Evolutionary conservation across 1,140 invertebrate genomes (phyloP), one percentile per base, ranked within the genome.

Genomic region (Drosophila simulans): DNA sequence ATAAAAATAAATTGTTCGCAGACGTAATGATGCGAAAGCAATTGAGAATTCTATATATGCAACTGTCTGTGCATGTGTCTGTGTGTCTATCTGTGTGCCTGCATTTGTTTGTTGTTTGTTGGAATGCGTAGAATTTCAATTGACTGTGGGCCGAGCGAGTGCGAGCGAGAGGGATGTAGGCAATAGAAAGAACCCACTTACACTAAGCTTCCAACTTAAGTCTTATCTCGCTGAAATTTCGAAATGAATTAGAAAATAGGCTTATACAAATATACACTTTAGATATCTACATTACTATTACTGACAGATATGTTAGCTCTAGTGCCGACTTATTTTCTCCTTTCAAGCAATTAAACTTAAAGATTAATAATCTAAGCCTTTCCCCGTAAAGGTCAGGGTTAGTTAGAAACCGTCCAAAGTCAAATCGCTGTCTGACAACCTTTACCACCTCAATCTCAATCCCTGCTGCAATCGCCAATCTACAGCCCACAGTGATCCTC

Each of bases 1-100:
- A 88, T 88, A 88, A 88, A 88, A 88, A 88, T 88, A 88, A 88
- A 88, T 88, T 88, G 83, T 83, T 88, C 84, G 80, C 84, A 89
- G 83, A 88, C 83, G 83, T 88, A 88, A 88, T 88, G 83, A 88
- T 88, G 83, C 83, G 83, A 88, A 88, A 88, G 83, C 83, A 88
- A 88, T 88, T 88, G 83, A 88, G 83, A 88, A 88, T 88, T 88
- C 83, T 86, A 82, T 86, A 86, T 86, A 77, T 83, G 84, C 79
- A 82, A 78, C 80, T 86, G 53, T 82, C 75, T 88, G 51, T 57
- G 39, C 43, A 3, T 56, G 34, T 63, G 11, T 8, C 7, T 60
- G 35, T 57, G 27, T 51, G 49, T 49, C 48, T 54, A 17, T 54
- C 39, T 57, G 48, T 57, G 45, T 56, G 37, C 80, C 58, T 85